Conservation (phyloP, 1,140 invertebrate species). For the Hyles euphorbiae region DNA sequence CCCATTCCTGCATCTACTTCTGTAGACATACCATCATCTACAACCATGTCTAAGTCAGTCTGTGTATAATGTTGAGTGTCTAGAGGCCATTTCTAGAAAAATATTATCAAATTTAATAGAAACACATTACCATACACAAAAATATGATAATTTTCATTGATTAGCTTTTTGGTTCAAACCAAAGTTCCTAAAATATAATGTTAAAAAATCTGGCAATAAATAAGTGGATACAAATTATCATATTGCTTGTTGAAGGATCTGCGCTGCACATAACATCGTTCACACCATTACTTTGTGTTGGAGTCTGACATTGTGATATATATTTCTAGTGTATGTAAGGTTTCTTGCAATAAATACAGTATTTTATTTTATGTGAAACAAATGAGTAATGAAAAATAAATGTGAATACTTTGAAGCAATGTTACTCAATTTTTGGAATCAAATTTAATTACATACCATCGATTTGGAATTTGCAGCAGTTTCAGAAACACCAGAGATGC, state of each 20-base stretch:
- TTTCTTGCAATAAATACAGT: no score
- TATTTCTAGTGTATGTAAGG: no score
- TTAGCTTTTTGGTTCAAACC: no score
- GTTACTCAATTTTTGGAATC: not conserved
- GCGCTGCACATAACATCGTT: slow-evolving; percentile 30
- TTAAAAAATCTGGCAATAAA: no score
- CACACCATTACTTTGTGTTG: slow-evolving; percentile 20
- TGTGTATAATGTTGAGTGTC: slow-evolving; percentile 28
- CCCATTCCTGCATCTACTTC: slow-evolving; percentile 30
- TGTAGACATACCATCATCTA: slow-evolving; percentile 22
- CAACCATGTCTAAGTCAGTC: slow-evolving; percentile 28
- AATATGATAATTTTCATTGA: not conserved
- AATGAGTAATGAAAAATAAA: no score
- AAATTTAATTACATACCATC: slow-evolving; percentile 23
- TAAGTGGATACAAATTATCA: slow-evolving; percentile 20
- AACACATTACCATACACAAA: no score
- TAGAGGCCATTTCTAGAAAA: slow-evolving; percentile 40
- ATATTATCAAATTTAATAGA: not conserved
- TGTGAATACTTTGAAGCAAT: no score
- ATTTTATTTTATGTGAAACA: no score
- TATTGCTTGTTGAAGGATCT: slow-evolving; percentile 35
- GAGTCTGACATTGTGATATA: slow-evolving; percentile 16
- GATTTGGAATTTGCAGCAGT: slow-evolving; percentile 27
- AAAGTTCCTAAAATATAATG: no score
- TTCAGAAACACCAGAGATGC: slow-evolving; percentile 36